A percentile compares a stretch with the other conserved stretches of the same genome.
Evolutionary conservation across 1,140 invertebrate species (phyloP).

Genomic region (Halesus radiatus): DNA sequence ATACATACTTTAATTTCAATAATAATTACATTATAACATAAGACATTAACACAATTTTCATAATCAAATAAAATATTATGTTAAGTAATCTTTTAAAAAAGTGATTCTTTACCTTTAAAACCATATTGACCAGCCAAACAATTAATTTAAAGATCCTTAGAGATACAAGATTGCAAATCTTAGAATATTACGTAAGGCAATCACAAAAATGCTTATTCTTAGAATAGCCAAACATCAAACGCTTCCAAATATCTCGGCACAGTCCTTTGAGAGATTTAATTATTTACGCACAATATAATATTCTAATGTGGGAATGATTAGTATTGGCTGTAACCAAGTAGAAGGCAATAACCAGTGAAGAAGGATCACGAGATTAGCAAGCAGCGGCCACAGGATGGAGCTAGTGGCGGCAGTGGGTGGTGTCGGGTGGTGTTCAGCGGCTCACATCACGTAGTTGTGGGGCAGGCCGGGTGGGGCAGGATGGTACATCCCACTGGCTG

Average conservation of each 20-base stretch:
- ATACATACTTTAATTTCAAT: conserved; percentile 12
- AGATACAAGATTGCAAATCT: conserved; percentile 31
- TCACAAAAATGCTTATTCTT: conserved; percentile 35
- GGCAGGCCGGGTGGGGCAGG: conserved; percentile 39
- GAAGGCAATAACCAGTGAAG: conserved; percentile 45
- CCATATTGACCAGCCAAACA: conserved; percentile 21
- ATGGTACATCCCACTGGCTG: conserved; percentile 49
- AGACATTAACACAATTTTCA: conserved; percentile 22
- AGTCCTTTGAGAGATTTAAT: neutral
- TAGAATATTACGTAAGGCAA: conserved; percentile 40
- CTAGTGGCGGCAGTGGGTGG: neutral
- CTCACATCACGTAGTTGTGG: conserved; percentile 55
- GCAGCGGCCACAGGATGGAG: neutral
- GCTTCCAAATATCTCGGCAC: neutral
- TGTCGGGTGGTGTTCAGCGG: neutral
- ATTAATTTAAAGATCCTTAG: conserved; percentile 26
- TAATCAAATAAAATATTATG: conserved; percentile 19
- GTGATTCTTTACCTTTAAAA: neutral
- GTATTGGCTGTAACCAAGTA: conserved; percentile 43
- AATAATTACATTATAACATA: conserved; percentile 26
- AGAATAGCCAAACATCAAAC: conserved; percentile 16
- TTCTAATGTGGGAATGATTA: conserved; percentile 50
- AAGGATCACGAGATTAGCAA: conserved; percentile 34
- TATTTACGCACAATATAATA: conserved; percentile 12
- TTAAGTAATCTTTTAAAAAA: conserved; percentile 16